Conservation (phyloP, 2,797 vertebrate species). For the Cossypha heuglini region DNA sequence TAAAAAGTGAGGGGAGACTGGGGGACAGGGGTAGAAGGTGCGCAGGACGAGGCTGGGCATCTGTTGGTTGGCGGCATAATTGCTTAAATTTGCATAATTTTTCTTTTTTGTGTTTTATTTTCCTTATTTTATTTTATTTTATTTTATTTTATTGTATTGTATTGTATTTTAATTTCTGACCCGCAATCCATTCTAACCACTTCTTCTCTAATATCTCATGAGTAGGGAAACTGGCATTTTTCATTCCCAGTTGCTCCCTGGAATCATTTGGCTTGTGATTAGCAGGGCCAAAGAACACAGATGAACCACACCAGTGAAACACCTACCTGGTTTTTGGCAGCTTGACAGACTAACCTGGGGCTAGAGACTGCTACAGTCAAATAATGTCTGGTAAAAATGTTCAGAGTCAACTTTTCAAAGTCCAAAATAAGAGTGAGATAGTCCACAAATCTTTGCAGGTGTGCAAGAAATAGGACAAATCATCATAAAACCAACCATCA, state of each 20-base stretch:
- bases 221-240: background rate
- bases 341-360: background rate
- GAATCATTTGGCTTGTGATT: background rate
- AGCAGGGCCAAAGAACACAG: background rate
- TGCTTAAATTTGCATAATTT: background rate
- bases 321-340: background rate
- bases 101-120: background rate
- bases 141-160: background rate
- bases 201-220: background rate
- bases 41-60: background rate
- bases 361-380: background rate
- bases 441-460: background rate
- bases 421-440: background rate
- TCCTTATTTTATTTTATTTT: too few relatives aligned
- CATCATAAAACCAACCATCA: background rate
- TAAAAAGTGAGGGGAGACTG: background rate
- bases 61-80: fast-evolving
- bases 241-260: background rate
- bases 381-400: background rate
- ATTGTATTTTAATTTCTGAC: background rate
- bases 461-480: background rate
- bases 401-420: background rate
- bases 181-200: background rate
- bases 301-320: background rate
- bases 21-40: fast-evolving